A percentile compares a stretch with the other conserved stretches of the same genome.
Conservation (phyloP, 2,797 vertebrate genomes). For the Girardinus metallicus region DNA sequence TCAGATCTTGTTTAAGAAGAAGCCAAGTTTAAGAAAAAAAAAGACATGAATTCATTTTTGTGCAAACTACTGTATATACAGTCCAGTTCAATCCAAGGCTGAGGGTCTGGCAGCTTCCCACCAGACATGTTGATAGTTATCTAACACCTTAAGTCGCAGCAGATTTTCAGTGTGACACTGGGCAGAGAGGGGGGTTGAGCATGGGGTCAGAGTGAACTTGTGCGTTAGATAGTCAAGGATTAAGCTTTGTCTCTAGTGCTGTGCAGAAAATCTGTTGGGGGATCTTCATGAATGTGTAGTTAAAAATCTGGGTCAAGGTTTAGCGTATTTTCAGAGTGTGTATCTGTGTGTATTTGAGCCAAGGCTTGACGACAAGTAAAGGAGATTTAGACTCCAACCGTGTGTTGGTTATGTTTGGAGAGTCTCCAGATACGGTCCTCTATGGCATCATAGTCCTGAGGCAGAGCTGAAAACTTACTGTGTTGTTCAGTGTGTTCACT, state of each 20-base stretch:
- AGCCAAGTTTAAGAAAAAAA: neutral
- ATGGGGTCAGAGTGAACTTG: conserved; percentile 23
- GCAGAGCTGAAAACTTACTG: conserved; percentile 19
- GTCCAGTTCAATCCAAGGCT: conserved; percentile 27
- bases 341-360: conserved; percentile 25
- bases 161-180: conserved; percentile 78
- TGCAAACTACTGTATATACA: neutral
- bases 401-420: conserved; percentile 73
- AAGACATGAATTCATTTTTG: neutral
- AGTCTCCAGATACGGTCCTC: conserved; percentile 80
- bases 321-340: conserved; percentile 79
- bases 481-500: neutral
- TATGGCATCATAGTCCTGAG: conserved; percentile 78
- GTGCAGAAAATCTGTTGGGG: conserved; percentile 78
- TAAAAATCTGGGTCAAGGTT: conserved; percentile 91
- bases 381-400: conserved; percentile 88
- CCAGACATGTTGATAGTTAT: conserved; percentile 84
- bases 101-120: conserved; percentile 44
- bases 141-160: conserved; percentile 88
- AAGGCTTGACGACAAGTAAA: conserved; percentile 85
- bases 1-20: neutral
- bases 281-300: conserved; percentile 86
- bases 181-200: conserved; percentile 1
- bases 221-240: conserved; percentile 59
- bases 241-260: conserved; percentile 59